Evolutionary conservation across 2,888 invertebrate genomes (phyloP).

Genomic region (Timema podura): DNA sequence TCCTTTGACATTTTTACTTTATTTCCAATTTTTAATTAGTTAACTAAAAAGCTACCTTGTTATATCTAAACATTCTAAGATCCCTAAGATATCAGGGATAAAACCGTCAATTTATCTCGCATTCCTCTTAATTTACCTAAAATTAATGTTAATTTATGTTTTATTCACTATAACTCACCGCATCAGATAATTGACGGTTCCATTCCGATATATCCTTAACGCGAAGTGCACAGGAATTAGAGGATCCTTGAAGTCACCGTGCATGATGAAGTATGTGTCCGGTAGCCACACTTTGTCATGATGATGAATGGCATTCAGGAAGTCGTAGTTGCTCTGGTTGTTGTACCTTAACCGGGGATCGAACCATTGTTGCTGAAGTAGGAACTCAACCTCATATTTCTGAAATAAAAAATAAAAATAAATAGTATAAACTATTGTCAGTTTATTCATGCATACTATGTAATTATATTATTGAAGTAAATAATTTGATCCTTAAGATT

Average conservation of each 20-base stretch:
- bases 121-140: too few species aligned
- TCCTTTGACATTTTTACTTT: too few species aligned
- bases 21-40: too few species aligned
- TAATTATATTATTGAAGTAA: too few species aligned
- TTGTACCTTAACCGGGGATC: conserved; percentile 85
- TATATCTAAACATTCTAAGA: background rate
- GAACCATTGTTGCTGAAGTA: conserved; percentile 90
- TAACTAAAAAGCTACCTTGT: too few species aligned
- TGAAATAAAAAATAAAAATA: conserved; percentile 46
- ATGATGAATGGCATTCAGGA: conserved; percentile 89
- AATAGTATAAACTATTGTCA: too few species aligned
- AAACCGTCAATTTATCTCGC: conserved; percentile 3
- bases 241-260: conserved; percentile 93
- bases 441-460: too few species aligned
- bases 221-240: conserved; percentile 91
- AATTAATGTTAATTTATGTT: too few species aligned
- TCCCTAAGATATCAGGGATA: background rate
- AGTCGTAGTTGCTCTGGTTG: conserved; percentile 82
- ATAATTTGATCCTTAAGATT: too few species aligned
- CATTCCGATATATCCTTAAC: conserved; percentile 85
- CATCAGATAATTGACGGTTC: conserved; percentile 92
- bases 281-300: conserved; percentile 90
- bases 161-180: conserved; percentile 65
- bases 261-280: conserved; percentile 94
- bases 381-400: conserved; percentile 96